Conservation (phyloP, 2,888 invertebrate genomes). For the Dicyrtoma fusca region DNA sequence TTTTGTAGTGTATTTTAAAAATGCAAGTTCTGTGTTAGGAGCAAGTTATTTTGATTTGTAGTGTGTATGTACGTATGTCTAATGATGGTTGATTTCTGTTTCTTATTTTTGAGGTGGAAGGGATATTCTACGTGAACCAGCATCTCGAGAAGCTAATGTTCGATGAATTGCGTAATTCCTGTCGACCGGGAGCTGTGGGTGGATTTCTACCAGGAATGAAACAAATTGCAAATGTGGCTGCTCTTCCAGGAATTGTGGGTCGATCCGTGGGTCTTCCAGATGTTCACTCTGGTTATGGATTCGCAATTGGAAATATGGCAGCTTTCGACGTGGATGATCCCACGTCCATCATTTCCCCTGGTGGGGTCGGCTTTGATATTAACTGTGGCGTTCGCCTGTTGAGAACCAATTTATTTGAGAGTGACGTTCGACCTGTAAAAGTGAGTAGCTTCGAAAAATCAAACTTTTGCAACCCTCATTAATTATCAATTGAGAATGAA, state of each 20-base stretch:
- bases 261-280: constrained; percentile 93
- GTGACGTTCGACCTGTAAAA: constrained; percentile 90
- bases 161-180: constrained; percentile 89
- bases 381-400: constrained; percentile 96
- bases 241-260: constrained; percentile 95
- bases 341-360: constrained; percentile 91
- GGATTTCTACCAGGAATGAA: constrained; percentile 98
- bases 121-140: constrained; percentile 93
- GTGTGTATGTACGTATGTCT: too few species aligned
- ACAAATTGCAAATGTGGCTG: constrained; percentile 99
- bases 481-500: too few species aligned
- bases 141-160: constrained; percentile 93
- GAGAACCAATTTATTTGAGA: constrained; percentile 90
- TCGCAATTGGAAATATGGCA: constrained; percentile 99
- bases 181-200: constrained; percentile 85
- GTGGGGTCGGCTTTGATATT: constrained; percentile 99
- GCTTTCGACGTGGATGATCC: constrained; percentile 96
- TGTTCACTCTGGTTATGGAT: constrained; percentile 98
- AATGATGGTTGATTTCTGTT: too few species aligned
- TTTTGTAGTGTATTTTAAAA: constrained; percentile 7
- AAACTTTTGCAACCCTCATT: too few species aligned
- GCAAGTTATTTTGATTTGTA: too few species aligned
- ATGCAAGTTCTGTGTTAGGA: too few species aligned
- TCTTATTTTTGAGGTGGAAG: constrained; percentile 89
- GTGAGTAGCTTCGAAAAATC: too few species aligned